Evolutionary conservation across 1,140 invertebrate species (phyloP).

Genomic region (Drosophila parabipectinata): DNA sequence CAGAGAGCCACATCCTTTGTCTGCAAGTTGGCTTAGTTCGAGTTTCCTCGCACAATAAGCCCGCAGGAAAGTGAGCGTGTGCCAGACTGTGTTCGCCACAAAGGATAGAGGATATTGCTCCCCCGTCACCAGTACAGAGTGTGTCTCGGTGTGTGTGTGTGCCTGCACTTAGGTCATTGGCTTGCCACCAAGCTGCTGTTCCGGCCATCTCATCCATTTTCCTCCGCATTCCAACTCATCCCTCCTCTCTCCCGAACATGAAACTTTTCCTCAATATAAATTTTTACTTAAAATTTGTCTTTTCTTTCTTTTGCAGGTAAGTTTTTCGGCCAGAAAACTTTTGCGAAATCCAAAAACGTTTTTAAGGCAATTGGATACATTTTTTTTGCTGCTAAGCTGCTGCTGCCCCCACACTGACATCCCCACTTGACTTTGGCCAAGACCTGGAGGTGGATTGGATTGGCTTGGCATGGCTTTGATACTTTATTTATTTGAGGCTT

Average conservation of each 20-base stretch:
- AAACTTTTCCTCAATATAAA: constrained; percentile 56
- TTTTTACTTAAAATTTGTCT: constrained; percentile 48
- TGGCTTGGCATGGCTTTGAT: constrained; percentile 18
- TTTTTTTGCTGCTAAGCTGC: constrained; percentile 6
- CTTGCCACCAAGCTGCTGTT: constrained; percentile 14
- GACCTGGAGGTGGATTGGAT: constrained; percentile 44
- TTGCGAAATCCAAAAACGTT: constrained; percentile 17
- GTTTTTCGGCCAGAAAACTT: constrained; percentile 43
- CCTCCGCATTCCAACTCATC: neutral
- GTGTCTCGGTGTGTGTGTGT: constrained; percentile 19
- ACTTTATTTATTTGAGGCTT: constrained; percentile 20
- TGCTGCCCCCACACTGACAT: constrained; percentile 27
- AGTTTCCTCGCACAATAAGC: constrained; percentile 46
- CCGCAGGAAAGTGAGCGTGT: constrained; percentile 68
- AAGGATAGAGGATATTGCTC: constrained; percentile 57
- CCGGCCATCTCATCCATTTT: neutral
- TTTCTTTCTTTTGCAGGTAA: constrained; percentile 60
- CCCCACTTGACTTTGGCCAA: constrained; percentile 39
- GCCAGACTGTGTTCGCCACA: constrained; percentile 48
- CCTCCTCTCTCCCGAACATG: constrained; percentile 1
- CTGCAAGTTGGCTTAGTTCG: constrained; percentile 41
- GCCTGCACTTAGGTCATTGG: constrained; percentile 59
- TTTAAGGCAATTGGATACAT: constrained; percentile 49
- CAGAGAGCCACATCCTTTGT: constrained; percentile 51
- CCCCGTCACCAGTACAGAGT: neutral